Conservation (phyloP, 1,140 invertebrate species). For the Aporrectodea caliginosa region DNA sequence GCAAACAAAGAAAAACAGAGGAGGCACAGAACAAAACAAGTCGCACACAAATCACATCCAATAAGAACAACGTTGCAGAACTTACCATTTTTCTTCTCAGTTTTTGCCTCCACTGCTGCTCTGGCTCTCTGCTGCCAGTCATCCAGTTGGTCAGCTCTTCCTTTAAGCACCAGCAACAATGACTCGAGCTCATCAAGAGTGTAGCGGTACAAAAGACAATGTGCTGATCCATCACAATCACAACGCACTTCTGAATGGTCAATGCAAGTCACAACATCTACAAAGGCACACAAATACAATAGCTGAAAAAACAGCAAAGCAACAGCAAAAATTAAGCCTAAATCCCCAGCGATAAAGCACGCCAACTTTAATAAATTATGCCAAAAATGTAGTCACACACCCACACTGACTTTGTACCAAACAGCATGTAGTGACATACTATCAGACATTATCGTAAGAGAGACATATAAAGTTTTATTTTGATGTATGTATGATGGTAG, state of each 20-base stretch:
- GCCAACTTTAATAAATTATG: no score
- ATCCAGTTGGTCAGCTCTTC: conserved; percentile 83
- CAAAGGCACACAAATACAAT: not conserved
- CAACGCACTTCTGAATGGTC: conserved; percentile 84
- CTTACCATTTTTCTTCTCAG: conserved; percentile 7
- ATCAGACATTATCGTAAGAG: no score
- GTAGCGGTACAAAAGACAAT: conserved; percentile 82
- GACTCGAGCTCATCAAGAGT: conserved; percentile 86
- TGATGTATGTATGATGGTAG: no score
- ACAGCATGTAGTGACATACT: no score
- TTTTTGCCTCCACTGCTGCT: conserved; percentile 70
- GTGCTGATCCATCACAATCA: conserved; percentile 70
- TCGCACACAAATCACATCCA: not conserved
- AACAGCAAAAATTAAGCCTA: no score
- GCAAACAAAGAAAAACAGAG: not conserved
- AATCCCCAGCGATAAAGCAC: no score
- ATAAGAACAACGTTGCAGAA: not conserved
- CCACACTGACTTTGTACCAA: no score
- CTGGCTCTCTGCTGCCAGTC: conserved; percentile 82
- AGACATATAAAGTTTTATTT: no score
- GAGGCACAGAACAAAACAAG: not conserved
- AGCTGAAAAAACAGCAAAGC: no score
- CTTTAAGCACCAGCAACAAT: conserved; percentile 81
- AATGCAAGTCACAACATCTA: conserved; percentile 75
- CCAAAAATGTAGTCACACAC: no score